Conservation (phyloP, 1,140 invertebrate species). For the Yoshiicerus persimilis region DNA sequence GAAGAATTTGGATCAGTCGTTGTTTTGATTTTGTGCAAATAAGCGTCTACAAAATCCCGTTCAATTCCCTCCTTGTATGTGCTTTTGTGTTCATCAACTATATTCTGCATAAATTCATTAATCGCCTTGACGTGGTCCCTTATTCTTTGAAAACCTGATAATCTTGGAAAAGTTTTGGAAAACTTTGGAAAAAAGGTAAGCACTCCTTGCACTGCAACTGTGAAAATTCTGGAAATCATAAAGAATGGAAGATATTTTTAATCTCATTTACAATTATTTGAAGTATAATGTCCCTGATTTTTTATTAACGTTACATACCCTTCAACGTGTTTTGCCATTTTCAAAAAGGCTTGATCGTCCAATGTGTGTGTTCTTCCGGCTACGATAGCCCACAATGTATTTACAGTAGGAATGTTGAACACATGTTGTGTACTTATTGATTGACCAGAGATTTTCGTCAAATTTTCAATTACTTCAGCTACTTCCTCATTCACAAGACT, state of each 20-base stretch:
- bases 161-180: too few relatives aligned
- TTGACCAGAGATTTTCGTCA: not conserved
- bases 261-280: not conserved
- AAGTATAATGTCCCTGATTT: too few relatives aligned
- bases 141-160: not conserved
- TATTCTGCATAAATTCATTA: not conserved
- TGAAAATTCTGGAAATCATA: not conserved
- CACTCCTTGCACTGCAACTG: too few relatives aligned
- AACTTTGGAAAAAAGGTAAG: too few relatives aligned
- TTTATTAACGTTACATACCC: not conserved
- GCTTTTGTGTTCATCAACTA: not conserved
- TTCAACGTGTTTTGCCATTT: not conserved
- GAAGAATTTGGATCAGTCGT: not conserved
- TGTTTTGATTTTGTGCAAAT: not conserved
- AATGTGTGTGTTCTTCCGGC: not conserved
- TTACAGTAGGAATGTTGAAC: not conserved
- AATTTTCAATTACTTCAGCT: not conserved
- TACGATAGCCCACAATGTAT: not conserved
- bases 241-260: not conserved
- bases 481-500: not conserved
- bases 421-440: not conserved
- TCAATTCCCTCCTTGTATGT: not conserved
- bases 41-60: not conserved
- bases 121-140: not conserved
- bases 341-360: not conserved